A percentile compares a stretch with the other conserved stretches of the same genome.
Evolutionary conservation across 2,797 vertebrate species (phyloP).

Genomic region (Hemitrygon akajei): DNA sequence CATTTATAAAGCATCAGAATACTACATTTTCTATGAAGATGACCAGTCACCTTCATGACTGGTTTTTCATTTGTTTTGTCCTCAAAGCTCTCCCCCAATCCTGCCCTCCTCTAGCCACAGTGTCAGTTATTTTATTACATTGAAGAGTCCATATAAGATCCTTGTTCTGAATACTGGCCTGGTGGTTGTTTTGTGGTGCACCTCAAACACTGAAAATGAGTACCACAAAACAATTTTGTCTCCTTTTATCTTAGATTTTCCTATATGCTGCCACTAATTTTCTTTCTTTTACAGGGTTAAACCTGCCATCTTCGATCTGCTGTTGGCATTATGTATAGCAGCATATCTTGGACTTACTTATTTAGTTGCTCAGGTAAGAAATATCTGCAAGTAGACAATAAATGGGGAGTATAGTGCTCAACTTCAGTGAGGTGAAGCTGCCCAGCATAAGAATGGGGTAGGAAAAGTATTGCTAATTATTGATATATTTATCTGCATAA

Average conservation of each 20-base stretch:
- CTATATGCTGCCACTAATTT: not conserved
- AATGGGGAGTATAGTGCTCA: not conserved
- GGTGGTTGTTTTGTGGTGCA: not conserved
- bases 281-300: constrained; percentile 71
- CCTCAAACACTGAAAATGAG: not conserved
- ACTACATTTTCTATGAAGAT: too few relatives aligned
- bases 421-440: not conserved
- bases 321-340: constrained; percentile 87
- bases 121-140: not conserved
- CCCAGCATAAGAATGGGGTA: not conserved
- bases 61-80: not conserved
- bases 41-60: too few relatives aligned
- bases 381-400: too few relatives aligned
- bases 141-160: not conserved
- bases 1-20: not conserved
- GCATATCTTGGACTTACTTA: constrained; percentile 89
- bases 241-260: too few relatives aligned
- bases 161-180: not conserved
- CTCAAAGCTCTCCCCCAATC: not conserved
- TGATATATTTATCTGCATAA: not conserved
- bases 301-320: constrained; percentile 92
- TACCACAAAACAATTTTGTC: not conserved
- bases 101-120: too few relatives aligned
- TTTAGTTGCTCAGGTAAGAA: constrained; percentile 80
- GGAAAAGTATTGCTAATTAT: not conserved